These are phyloP conservation scores for Dione juno DNA, from an alignment of 2,888 invertebrate species.

Conservation along the genomic window DNA sequence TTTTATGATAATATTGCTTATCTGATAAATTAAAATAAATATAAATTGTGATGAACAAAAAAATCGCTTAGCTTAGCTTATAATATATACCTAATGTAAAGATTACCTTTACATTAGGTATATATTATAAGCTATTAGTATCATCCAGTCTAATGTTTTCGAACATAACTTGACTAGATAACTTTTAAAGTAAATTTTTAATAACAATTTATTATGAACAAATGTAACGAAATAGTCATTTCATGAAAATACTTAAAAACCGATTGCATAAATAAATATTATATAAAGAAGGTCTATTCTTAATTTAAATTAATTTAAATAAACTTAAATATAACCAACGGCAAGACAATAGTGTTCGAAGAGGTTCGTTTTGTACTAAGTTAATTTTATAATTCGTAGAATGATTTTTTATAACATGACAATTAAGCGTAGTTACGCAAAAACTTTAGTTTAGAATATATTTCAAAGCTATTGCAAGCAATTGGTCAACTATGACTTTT, in stretches of 20 bases:
- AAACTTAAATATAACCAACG: slow-evolving; percentile 13
- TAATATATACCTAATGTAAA: neutral
- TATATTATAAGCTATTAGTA: slow-evolving; percentile 29
- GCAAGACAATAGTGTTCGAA: slow-evolving; percentile 3
- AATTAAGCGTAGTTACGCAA: neutral
- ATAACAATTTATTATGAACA: neutral
- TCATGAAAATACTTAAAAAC: slow-evolving; percentile 1
- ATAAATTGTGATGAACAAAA: neutral
- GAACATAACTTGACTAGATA: slow-evolving; percentile 56
- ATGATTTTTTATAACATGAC: too few species aligned
- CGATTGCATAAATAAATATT: neutral
- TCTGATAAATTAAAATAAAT: neutral
- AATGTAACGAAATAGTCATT: neutral
- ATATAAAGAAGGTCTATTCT: neutral
- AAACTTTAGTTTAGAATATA: neutral
- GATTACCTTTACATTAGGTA: slow-evolving; percentile 13
- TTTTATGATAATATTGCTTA: neutral
- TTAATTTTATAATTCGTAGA: neutral
- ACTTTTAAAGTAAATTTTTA: slow-evolving; percentile 31
- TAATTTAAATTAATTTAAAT: neutral
- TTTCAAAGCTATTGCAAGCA: neutral
- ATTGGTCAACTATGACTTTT: slow-evolving; percentile 56
- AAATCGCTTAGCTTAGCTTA: neutral
- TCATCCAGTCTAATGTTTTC: slow-evolving; percentile 51
- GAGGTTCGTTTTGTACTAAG: neutral